phyloP scores from a whole-genome alignment of 2,888 invertebrate genomes.

The Alloscopus bannaensis region DNA sequence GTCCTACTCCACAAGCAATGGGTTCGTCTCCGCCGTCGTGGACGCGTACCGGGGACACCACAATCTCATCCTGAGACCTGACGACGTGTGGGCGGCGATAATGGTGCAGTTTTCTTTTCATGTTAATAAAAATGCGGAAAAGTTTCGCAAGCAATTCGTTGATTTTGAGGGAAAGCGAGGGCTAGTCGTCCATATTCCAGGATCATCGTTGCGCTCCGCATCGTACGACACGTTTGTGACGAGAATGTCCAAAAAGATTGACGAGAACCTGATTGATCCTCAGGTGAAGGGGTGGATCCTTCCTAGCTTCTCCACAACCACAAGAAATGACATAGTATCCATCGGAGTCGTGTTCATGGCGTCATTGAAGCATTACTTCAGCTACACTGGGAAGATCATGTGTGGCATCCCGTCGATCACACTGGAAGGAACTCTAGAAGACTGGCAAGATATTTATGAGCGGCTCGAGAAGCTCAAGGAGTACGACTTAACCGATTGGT shows the following conservation, averaged over 20 bases:
- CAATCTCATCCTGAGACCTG: slow-evolving; percentile 50
- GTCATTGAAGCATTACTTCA: slow-evolving; percentile 55
- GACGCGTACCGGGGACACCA: slow-evolving; percentile 38
- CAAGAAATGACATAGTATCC: slow-evolving; percentile 30
- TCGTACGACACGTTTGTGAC: slow-evolving; percentile 33
- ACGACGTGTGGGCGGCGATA: slow-evolving; percentile 57
- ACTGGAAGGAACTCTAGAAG: slow-evolving; percentile 45
- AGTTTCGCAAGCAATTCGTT: slow-evolving; percentile 47
- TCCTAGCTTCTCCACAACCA: slow-evolving; percentile 54
- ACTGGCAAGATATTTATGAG: slow-evolving; percentile 45
- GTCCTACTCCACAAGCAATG: slow-evolving; percentile 8
- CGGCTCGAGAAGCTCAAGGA: slow-evolving; percentile 42
- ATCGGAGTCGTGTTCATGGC: slow-evolving; percentile 57
- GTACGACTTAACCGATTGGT: slow-evolving; percentile 41
- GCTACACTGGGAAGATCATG: slow-evolving; percentile 19
- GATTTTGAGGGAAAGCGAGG: slow-evolving; percentile 52
- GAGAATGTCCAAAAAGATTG: slow-evolving; percentile 43
- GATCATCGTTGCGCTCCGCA: slow-evolving; percentile 16
- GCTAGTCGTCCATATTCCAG: slow-evolving; percentile 8
- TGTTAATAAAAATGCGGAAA: slow-evolving; percentile 39
- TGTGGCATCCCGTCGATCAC: slow-evolving; percentile 55
- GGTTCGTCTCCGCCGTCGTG: slow-evolving; percentile 36
- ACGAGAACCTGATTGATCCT: slow-evolving; percentile 44
- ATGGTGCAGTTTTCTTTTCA: slow-evolving; percentile 57
- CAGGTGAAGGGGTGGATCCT: slow-evolving; percentile 44